phyloP scores from a whole-genome alignment of 2,797 vertebrate genomes.

The Pangasius larnaudii region DNA sequence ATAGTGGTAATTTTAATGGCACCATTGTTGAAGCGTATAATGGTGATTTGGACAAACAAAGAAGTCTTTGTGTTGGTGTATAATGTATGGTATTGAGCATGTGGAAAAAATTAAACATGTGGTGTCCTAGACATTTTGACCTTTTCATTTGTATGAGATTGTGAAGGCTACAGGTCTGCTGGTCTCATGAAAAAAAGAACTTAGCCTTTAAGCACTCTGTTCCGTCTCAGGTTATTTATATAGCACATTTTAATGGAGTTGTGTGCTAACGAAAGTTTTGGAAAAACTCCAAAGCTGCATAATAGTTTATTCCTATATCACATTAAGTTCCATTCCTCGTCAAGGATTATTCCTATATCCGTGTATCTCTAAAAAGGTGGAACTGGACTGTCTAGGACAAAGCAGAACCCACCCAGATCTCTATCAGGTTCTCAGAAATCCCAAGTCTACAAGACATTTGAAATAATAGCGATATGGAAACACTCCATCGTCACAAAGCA shows the following conservation, averaged over 20 bases:
- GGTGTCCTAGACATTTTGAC: neutral
- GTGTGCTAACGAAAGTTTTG: neutral
- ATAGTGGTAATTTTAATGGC: slow-evolving; percentile 24
- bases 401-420: neutral
- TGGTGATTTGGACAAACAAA: slow-evolving; percentile 15
- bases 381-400: neutral
- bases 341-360: neutral
- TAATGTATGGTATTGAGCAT: slow-evolving; percentile 50
- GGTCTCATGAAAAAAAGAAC: neutral
- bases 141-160: neutral
- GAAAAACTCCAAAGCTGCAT: neutral
- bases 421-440: neutral
- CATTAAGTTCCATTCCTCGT: neutral
- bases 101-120: neutral
- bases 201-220: neutral
- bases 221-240: neutral
- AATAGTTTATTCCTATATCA: neutral
- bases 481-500: neutral
- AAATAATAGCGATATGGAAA: neutral
- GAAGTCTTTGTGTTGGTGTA: slow-evolving; percentile 38
- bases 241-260: neutral
- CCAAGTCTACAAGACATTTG: neutral
- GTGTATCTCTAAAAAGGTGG: neutral
- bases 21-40: neutral
- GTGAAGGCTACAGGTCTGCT: neutral